These are phyloP conservation scores for Metridium senile DNA, from an alignment of 92 coral and sea anemone species.

Conservation along the genomic window DNA sequence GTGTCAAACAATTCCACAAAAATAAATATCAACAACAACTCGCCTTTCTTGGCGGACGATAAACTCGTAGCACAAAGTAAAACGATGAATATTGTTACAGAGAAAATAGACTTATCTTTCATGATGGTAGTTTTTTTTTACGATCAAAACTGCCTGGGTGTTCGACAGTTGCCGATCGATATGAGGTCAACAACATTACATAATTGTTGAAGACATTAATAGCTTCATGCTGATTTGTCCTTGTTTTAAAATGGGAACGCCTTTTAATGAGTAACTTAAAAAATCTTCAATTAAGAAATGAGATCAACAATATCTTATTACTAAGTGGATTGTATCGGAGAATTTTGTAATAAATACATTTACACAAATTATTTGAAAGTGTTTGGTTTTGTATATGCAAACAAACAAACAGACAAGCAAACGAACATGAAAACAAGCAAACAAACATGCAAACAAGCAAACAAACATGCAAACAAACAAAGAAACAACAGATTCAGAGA, in stretches of 20 bases:
- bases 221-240: slow-evolving; percentile 8
- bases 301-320: neutral
- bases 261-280: neutral
- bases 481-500: no score
- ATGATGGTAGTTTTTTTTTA: slow-evolving; percentile 1
- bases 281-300: neutral
- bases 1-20: neutral
- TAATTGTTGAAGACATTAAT: neutral
- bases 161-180: neutral
- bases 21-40: neutral
- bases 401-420: no score
- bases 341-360: no score
- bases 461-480: no score
- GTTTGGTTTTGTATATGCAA: no score
- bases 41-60: neutral
- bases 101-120: neutral
- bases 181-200: slow-evolving; percentile 6
- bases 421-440: no score
- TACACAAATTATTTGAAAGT: no score
- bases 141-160: neutral
- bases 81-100: neutral
- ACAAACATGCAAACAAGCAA: no score
- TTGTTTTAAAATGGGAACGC: neutral
- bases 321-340: no score
- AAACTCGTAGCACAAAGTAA: neutral